Evolutionary conservation across 2,888 invertebrate genomes (phyloP), one percentile per base, ranked within the genome.

Genomic region (Prosapia bicincta): DNA sequence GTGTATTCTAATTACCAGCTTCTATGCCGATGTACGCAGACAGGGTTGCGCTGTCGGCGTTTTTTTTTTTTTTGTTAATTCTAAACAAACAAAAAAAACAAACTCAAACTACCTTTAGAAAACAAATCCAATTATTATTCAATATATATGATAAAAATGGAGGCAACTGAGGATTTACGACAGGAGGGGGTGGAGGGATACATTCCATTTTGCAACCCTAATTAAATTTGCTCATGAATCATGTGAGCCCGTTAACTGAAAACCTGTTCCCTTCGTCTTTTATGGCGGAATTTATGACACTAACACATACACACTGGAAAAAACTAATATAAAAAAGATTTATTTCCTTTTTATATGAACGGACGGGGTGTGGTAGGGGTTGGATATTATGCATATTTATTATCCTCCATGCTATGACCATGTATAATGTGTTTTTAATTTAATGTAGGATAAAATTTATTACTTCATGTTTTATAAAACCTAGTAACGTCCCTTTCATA

Each of bases 261-360:
- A 43, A 70, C 70, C 70, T 70, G 70, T 70, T 30, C 70, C 70
- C 70, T 70, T 70, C 70, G 38, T 70, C 70, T 70, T 70, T 70
- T 70, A 70, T 70, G 70, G 70, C 43, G 13, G 24, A 70, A 70
- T 70, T 70, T 70, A 70, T 70, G 38, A 26, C 70, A 70, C 70
- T 25, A 25, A 70, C 70, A 70, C 43, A 70, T 54, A 70, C 70
- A 43, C 70, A 38, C 70, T 70, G 38, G 24, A 70, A 70, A 70
- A 70, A 70, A 70, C 70, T 70, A 70, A 28, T 43, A 70, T 70
- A 70, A 70, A 70, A 70, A 70, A 70, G 70, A 70, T 70, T 70
- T 70, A 70, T 70, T 43, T 43, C 43, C 23, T 70, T 70, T 70
- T 70, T 70, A 70, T 70, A 70, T 20, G 20, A 54, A 54, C 54